Base-by-base conservation (phyloP, 2,113 vertebrate species). In the Dicerorhinus sumatrensis region DNA sequence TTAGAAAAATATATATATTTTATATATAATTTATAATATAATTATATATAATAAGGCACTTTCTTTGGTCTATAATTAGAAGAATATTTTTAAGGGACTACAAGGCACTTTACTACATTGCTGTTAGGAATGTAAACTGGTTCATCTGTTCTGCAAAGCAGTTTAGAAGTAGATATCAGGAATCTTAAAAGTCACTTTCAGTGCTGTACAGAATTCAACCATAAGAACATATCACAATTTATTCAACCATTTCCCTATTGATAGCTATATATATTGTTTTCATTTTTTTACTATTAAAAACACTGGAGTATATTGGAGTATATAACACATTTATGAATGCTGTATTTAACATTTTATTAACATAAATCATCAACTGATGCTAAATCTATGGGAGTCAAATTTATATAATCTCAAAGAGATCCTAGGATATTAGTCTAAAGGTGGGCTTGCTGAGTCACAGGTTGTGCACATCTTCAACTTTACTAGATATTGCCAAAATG, bases 131-230 rank as follows among this genome's bases (percentile, higher is more conserved):
- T 84, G 25, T 27, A 62, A 96, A 97, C 46, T 80, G 62, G 65
- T 51, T 76, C 18, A 54, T 70, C 36, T 77, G 51, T 90, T 70
- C 70, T 88, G 48, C 51, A 75, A 67, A 90, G 77, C 51, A 87
- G 10, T 82, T 91, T 46, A 75, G 58, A 25, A 89, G 33, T 23
- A 92, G 25, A n/a, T n/a, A 77, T 72, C 21, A 86, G 4, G 36
- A 94, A 23, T 21, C 75, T 94, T 46, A 77, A 76, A 97, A 92
- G 83, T 95, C n/a, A 97, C 21, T 90, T 73, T 81, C 75, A 82
- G 23, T 82, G 33, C 54, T 70, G 6, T 58, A 65, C 54, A 83
- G 70, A 91, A 96, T 72, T 76, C 18, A 29, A 92, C 73, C 48
- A 11, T 63, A 75, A 92, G 77, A 94, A 82, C 18, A 76, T 54